Evolutionary conservation across 2,888 invertebrate genomes (phyloP), one percentile per base, ranked within the genome.

Genomic region (Drosophila algonquin): DNA sequence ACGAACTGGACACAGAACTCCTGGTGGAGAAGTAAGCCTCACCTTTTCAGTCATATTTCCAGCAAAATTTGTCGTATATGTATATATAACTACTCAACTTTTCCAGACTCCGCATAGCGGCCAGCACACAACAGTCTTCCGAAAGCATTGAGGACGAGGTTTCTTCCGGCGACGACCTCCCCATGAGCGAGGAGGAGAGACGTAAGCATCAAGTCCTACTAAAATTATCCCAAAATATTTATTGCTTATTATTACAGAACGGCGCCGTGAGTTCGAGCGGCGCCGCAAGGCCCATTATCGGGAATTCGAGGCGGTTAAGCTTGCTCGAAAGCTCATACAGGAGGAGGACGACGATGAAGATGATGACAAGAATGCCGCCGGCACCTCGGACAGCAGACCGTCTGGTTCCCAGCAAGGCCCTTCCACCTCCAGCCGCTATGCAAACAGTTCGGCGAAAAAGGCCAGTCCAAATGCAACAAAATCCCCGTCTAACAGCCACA

Each of bases 231-330:
- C 6, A 7, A 40, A n/a, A 14, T 40, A 0, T 7, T n/a, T 40
- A 2, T 14, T n/a, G 6, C n/a, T 12, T 8, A 24, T 2, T 70
- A 54, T 87, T 89, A 46, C 86, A 95, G 95, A 93, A 80, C 95
- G 95, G 87, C 94, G 96, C 86, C 93, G 95, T 87, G 95, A 95
- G 73, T 99, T 99, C 90, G 98, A 98, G 92, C 95, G 95, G 80
- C 98, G 98, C 91, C 94, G 99, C 74, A 99, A 98, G 94, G 95
- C 96, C 86, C 99, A 99, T 90, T 99, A 99, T 93, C 98, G 99
- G 92, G 99, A 99, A 93, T 99, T 97, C 92, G 96, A 98, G 92
- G 98, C 98, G 0, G 95, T 99, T 8, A 97, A 98, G 92, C 92
- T 98, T 89, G 98, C 98, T 27, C 94, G 98, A 82, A 96, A 98